Percentiles rank a stretch among this genome's conserved stretches.
Conservation (phyloP, 2,888 invertebrate species). For the Hydrotaea cyrtoneurina region DNA sequence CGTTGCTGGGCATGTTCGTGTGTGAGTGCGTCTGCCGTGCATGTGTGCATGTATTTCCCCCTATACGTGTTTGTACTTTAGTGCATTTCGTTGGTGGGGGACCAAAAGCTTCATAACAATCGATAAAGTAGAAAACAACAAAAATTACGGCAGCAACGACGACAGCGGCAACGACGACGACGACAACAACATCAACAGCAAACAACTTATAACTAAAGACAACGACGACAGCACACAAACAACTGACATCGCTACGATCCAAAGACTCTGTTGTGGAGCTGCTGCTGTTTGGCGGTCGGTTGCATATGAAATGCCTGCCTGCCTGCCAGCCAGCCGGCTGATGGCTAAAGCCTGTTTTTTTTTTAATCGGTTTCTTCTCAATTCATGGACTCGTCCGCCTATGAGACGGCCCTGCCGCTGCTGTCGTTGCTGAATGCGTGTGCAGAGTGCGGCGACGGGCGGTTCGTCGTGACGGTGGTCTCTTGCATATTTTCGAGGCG, state of each 20-base stretch:
- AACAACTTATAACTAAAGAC: conserved; percentile 11
- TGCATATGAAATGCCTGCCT: neutral
- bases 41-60: neutral
- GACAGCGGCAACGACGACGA: neutral
- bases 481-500: conserved; percentile 9
- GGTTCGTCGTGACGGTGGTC: too few species aligned
- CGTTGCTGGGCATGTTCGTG: neutral
- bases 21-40: neutral
- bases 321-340: neutral
- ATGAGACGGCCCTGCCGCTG: neutral
- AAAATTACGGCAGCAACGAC: neutral
- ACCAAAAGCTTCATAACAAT: conserved; percentile 19
- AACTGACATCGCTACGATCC: neutral
- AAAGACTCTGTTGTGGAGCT: neutral
- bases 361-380: neutral
- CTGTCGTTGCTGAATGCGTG: conserved; percentile 1
- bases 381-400: neutral
- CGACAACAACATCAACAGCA: neutral
- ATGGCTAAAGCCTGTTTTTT: conserved; percentile 2
- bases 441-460: neutral
- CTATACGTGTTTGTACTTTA: neutral
- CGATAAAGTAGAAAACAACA: conserved; percentile 17
- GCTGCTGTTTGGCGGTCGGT: neutral
- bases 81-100: conserved; percentile 7
- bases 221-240: neutral